These are phyloP conservation scores for Bufo bufo DNA, from an alignment of 2,113 vertebrate species.

Conservation along the genomic window DNA sequence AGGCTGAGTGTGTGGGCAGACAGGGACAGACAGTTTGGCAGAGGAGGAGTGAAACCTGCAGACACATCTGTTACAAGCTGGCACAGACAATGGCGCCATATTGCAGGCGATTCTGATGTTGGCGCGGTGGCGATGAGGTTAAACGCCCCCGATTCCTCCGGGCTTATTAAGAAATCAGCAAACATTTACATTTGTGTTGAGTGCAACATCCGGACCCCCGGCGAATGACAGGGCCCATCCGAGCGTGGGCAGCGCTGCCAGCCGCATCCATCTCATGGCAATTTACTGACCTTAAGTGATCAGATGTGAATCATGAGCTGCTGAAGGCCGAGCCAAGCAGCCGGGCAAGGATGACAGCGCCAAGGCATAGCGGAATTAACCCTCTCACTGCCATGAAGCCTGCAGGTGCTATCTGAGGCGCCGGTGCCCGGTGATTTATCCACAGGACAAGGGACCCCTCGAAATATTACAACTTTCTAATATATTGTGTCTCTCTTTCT, in stretches of 20 bases:
- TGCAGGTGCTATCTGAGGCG: not conserved
- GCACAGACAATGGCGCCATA: conserved; percentile 1
- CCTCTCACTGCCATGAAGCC: not conserved
- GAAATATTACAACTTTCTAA: too few relatives aligned
- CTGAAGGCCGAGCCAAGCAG: not conserved
- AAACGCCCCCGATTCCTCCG: not conserved
- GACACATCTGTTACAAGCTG: not conserved
- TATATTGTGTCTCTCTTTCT: too few relatives aligned
- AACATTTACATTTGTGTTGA: not conserved
- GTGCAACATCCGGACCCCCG: not conserved
- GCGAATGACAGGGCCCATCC: not conserved
- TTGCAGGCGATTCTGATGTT: not conserved
- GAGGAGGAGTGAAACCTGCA: not conserved
- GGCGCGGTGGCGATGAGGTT: not conserved
- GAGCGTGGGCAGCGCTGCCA: not conserved
- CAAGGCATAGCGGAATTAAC: not conserved
- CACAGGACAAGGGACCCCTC: too few relatives aligned
- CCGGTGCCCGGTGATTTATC: too few relatives aligned
- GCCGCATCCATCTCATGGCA: conserved; percentile 1
- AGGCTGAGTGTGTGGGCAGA: not conserved
- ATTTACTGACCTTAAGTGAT: conserved; percentile 37
- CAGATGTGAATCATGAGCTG: conserved; percentile 16
- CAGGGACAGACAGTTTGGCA: not conserved
- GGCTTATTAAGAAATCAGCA: conserved; percentile 18
- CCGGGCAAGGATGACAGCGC: not conserved